Evolutionary conservation across 1,140 invertebrate species (phyloP), one percentile per base, ranked within the genome.

Genomic region (Drosophila orena): DNA sequence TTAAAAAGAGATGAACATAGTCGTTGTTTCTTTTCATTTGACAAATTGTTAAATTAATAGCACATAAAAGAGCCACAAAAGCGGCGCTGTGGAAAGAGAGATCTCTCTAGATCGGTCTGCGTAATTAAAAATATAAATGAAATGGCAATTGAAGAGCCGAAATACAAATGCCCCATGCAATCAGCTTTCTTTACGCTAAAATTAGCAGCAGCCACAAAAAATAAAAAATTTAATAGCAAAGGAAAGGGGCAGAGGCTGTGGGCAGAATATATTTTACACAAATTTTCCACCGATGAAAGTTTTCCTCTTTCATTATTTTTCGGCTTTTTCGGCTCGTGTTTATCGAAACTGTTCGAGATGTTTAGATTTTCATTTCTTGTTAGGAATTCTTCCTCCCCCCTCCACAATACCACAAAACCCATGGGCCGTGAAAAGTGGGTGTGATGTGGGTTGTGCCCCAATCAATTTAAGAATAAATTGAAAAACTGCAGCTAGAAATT

Each of bases 31-130:
- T 44, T 11, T 27, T 17, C 17, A 17, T 61, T 8, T 46, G 43
- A 62, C 64, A 81, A 81, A 81, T 81, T 68, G 44, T 74, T 83
- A 43, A 83, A 78, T 79, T 83, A 81, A 81, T 78, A 60, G 74
- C 55, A 72, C 78, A 83, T 75, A 61, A 83, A 81, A 83, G 15
- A 52, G 65, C 37, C 22, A 35, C 54, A 40, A 20, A 50, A 47
- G 12, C 44, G 17, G 8, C 1, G 37, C 37, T 14, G 4, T 53
- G 15, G 14, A 20, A 11, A 53, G 15, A 22, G 22, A 15, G 44
- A 30, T 60, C 60, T 65, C 40, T 47, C 49, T 54, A 56, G 53
- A 42, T 35, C 15, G 52, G 50, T 70, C 35, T 70, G 65, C n/a
- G 66, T 35, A 70, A 57, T 71, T 71, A 77, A 43, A 55, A 68